phyloP scores from a whole-genome alignment of 2,113 vertebrate genomes.

The Bujurquina vittata region DNA sequence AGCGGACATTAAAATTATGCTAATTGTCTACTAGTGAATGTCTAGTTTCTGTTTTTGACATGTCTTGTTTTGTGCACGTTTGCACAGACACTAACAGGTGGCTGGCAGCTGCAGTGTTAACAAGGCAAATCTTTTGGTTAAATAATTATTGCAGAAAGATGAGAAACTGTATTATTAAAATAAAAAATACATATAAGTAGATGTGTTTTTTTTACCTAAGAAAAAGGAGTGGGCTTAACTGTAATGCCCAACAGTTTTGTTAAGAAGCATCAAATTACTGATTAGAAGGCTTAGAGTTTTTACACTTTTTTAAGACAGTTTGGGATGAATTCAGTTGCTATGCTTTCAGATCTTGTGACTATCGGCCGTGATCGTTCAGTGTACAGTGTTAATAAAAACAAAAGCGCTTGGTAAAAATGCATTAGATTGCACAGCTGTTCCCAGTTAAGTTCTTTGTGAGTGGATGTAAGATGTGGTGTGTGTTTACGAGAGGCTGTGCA shows the following conservation, averaged over 20 bases:
- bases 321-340: background rate
- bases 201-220: no score
- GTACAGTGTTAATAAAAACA: background rate
- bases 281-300: no score
- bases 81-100: background rate
- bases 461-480: conserved; percentile 13
- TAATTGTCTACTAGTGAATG: conserved; percentile 6
- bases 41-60: background rate
- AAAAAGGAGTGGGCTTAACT: background rate
- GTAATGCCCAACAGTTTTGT: background rate
- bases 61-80: background rate
- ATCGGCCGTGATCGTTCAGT: background rate
- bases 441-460: background rate
- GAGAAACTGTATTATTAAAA: no score
- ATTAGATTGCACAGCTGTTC: background rate
- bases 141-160: no score
- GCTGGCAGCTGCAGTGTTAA: background rate
- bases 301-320: background rate
- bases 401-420: background rate
- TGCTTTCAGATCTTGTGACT: background rate
- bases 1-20: background rate
- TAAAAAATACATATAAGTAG: no score
- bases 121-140: no score
- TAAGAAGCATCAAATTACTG: background rate
- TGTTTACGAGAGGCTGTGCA: background rate